Evolutionary conservation across 2,888 invertebrate genomes (phyloP), one percentile per base, ranked within the genome.

Genomic region (Mesorhabditis sp.): DNA sequence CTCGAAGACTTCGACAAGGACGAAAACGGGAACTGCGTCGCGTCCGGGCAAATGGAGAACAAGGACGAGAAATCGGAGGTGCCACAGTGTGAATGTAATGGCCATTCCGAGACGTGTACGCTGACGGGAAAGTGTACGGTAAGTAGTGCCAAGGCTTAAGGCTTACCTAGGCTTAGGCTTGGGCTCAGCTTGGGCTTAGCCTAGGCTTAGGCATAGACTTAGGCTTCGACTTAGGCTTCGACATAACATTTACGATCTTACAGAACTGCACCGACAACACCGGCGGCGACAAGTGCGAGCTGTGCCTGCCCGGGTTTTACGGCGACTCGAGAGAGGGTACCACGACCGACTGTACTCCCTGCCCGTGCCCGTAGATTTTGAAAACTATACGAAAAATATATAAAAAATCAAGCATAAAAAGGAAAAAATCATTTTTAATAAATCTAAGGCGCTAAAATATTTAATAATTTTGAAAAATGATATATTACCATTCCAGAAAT

Each of bases 271-370:
- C 86, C 73, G 86, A 88, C 80, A 87, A 88, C 79, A 88, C 88
- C 4, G 85, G 82, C 45, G 88, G 88, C 44, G 86, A 86, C 58
- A 75, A 80, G 45, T 88, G 88, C 50, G 82, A 81, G 67, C 66
- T 73, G 7, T 80, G 89, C 82, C 84, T 83, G 5, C 91, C 93
- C 75, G 96, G 97, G 62, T 97, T 90, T 88, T 97, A 95, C 83
- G 97, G 97, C 43, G 93, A 95, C 86, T 93, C 97, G 0, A 88
- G 92, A 67, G 87, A 87, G 77, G 94, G 94, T 43, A 93, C 93
- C 0, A 87, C 90, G 0, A 89, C 92, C 50, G 96, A 95, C 87
- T 97, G 97, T 86, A 90, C 91, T 83, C 90, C 92, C 0, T 97
- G 97, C 83, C 94, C 94, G 0, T 97, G 97, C 85, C 96, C 96